Evolutionary conservation across 2,113 vertebrate genomes (phyloP), one percentile per base, ranked within the genome.

Genomic region (Psilopogon haemacephalus): DNA sequence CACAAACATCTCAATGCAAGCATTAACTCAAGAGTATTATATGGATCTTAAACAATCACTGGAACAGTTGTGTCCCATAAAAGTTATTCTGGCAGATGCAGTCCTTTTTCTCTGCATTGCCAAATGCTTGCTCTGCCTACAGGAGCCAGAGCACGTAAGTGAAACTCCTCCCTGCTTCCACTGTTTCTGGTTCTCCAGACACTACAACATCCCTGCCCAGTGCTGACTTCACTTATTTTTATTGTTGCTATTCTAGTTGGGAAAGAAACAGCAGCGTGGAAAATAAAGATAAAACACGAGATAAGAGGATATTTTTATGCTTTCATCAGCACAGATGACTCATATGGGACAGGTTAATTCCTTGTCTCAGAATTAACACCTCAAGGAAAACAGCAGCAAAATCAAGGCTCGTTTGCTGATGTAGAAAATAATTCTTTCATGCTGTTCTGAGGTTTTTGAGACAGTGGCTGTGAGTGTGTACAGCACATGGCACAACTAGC

Each of bases 21-120:
- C 80, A 91, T 93, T 93, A 94, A 75, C 82, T 95, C 62, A 27
- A 73, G 87, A 90, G 78, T 50, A 40, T 96, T 95, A 88, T 89
- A 82, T 74, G 78, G 76, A 89, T 94, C 91, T 97, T 84, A 94
- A 95, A 95, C 74, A 94, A 93, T 89, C 89, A 78, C 70, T 97
- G 95, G 76, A 97, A 95, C 86, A 95, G 50, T 15, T 88, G 38
- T 64, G 55, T 89, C 86, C 65, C 70, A 79, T 93, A 93, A 94
- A 96, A 90, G 77, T 81, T 89, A 70, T 78, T 95, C 84, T 97
- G 95, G 95, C 93, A 89, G 44, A 91, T 76, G 71, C 48, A 94
- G 84, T 96, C 85, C 88, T 91, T 84, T 32, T 63, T 28, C 10
- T 60, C 24, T 76, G 62, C 32, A 90, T 91, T 94, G 93, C 92